These are phyloP conservation scores for Antheraea assamensis DNA, from an alignment of 2,888 invertebrate species.

Conservation along the genomic window DNA sequence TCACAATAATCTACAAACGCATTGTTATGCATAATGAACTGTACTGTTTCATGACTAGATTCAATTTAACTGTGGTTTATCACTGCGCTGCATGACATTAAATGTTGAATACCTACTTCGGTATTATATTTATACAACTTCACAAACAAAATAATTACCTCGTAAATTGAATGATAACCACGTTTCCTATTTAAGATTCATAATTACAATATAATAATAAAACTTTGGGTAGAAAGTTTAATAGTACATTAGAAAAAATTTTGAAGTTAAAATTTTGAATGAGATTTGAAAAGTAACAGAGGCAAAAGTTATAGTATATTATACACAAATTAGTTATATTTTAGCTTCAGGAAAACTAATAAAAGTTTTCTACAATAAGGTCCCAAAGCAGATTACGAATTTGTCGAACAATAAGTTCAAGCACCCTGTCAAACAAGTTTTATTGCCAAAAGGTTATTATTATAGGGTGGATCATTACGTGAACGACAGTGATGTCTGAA, in stretches of 20 bases:
- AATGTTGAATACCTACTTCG: conserved; percentile 4
- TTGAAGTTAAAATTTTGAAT: background rate
- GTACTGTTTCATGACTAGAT: conserved; percentile 16
- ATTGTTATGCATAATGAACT: conserved; percentile 23
- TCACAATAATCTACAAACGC: conserved; percentile 24
- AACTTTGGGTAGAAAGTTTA: too few species aligned
- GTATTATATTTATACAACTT: background rate
- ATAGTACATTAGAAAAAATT: background rate
- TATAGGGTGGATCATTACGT: too few species aligned
- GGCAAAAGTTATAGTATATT: too few species aligned
- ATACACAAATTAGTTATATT: too few species aligned
- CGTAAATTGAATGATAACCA: background rate
- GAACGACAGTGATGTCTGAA: too few species aligned
- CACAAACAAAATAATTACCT: background rate
- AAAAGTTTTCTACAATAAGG: too few species aligned
- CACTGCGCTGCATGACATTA: background rate
- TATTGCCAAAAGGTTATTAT: too few species aligned
- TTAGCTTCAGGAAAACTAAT: too few species aligned
- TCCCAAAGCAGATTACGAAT: too few species aligned
- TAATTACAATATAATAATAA: background rate
- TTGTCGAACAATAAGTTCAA: too few species aligned
- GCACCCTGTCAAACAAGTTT: too few species aligned
- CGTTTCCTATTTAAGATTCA: background rate
- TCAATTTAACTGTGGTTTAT: conserved; percentile 18
- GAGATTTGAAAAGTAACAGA: background rate